Percentiles rank a stretch among this genome's conserved stretches.
These are phyloP conservation scores for Etia nguti DNA, from an alignment of 2,113 vertebrate genomes.

Conservation along the genomic window DNA sequence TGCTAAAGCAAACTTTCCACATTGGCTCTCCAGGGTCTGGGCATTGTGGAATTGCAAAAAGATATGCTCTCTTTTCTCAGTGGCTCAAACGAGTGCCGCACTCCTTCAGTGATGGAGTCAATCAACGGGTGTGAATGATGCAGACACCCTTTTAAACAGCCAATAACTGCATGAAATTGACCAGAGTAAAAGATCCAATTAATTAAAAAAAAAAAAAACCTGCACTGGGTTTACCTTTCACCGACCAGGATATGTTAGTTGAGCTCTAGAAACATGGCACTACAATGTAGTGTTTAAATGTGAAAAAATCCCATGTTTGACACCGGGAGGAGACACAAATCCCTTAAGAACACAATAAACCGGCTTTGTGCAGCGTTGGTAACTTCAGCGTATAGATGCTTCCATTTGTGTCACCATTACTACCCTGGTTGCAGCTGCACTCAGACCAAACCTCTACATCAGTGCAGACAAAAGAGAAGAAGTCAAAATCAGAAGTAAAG, in stretches of 20 bases:
- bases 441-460: neutral
- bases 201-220: neutral
- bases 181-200: neutral
- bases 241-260: neutral
- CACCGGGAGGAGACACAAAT: neutral
- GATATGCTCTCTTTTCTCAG: conserved; percentile 24
- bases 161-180: conserved; percentile 17
- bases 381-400: neutral
- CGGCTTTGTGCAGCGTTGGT: neutral
- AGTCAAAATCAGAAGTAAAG: neutral
- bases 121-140: neutral
- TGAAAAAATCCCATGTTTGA: neutral
- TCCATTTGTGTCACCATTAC: neutral
- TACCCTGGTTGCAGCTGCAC: neutral
- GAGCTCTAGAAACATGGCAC: neutral
- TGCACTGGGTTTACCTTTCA: neutral
- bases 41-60: conserved; percentile 46
- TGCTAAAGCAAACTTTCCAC: conserved; percentile 75
- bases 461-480: neutral
- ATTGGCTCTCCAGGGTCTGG: conserved; percentile 57
- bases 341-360: neutral
- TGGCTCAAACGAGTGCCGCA: conserved; percentile 38
- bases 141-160: conserved; percentile 7
- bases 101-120: conserved; percentile 22
- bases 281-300: neutral